These are phyloP conservation scores for Heterodera schachtii DNA, from an alignment of 1,140 invertebrate species.

Conservation along the genomic window DNA sequence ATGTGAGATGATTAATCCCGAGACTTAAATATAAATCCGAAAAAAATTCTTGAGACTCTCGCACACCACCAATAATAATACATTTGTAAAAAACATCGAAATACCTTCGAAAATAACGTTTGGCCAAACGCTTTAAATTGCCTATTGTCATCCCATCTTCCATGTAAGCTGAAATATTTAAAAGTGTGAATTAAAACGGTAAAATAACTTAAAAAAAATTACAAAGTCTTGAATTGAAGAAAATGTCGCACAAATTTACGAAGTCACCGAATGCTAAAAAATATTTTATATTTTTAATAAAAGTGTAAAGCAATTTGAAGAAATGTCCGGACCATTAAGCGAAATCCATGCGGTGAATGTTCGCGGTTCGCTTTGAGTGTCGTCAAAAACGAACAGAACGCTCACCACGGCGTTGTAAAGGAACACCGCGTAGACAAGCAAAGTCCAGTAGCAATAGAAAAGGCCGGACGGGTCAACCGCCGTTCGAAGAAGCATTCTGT, in stretches of 20 bases:
- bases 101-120: constrained; percentile 49
- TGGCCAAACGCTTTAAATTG: constrained; percentile 39
- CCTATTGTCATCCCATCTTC: constrained; percentile 44
- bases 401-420: constrained; percentile 54
- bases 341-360: constrained; percentile 47
- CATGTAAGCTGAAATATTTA: constrained; percentile 38
- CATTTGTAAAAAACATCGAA: constrained; percentile 22
- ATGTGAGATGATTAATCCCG: too few species aligned
- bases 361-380: constrained; percentile 32
- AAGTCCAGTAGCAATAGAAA: constrained; percentile 55
- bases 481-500: constrained; percentile 33
- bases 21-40: too few species aligned
- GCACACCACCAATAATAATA: not conserved
- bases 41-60: not conserved
- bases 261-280: constrained; percentile 18
- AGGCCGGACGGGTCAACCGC: constrained; percentile 41
- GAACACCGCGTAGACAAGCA: constrained; percentile 51
- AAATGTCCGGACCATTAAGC: constrained; percentile 18
- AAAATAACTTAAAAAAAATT: constrained; percentile 17
- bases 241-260: constrained; percentile 44
- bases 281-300: not conserved
- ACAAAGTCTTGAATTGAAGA: constrained; percentile 52
- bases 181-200: not conserved
- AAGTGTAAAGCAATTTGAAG: not conserved
- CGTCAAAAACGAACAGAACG: constrained; percentile 54